phyloP scores from a whole-genome alignment of 37 sponge, comb jelly and placozoan genomes.

The Chondrilla cf. caribensis region DNA sequence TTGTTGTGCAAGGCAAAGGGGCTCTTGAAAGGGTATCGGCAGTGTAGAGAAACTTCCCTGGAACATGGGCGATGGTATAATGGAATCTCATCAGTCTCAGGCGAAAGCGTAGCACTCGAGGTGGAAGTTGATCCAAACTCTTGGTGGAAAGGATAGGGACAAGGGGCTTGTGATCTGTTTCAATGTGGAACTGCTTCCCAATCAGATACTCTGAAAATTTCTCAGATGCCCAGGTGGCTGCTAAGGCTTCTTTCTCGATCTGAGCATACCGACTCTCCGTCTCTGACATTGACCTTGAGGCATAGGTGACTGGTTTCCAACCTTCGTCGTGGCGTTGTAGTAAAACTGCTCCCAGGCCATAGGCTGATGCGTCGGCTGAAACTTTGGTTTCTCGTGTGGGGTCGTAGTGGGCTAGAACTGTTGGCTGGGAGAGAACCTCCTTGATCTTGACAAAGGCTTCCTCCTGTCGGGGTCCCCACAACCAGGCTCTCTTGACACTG shows the following conservation, averaged over 20 bases:
- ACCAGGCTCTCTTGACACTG: conserved; percentile 29
- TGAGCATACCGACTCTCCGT: conserved; percentile 16
- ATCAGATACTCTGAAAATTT: conserved; percentile 28
- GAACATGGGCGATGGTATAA: conserved; percentile 35
- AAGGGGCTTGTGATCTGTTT: conserved; percentile 55
- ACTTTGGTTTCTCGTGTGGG: conserved; percentile 7
- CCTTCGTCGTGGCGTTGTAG: not conserved
- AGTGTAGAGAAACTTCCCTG: conserved; percentile 41
- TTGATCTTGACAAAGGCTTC: conserved; percentile 33
- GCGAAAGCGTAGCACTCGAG: conserved; percentile 32
- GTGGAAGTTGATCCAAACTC: conserved; percentile 35
- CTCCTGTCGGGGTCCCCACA: conserved; percentile 34
- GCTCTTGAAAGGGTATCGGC: conserved; percentile 47
- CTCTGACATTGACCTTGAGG: not conserved
- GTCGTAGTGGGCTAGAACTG: conserved; percentile 41
- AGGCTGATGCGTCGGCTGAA: conserved; percentile 25
- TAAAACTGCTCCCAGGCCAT: conserved; percentile 21
- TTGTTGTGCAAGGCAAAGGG: not conserved
- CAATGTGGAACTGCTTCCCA: conserved; percentile 36
- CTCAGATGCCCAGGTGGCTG: conserved; percentile 18
- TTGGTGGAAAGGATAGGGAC: conserved; percentile 36
- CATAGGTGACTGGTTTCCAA: conserved; percentile 17
- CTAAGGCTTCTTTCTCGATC: conserved; percentile 20
- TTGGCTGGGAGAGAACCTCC: conserved; percentile 22
- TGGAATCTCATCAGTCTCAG: conserved; percentile 30